Percentiles rank a stretch among this genome's conserved stretches.
Conservation (phyloP, 2,113 vertebrate genomes). For the Trogon surrucura region DNA sequence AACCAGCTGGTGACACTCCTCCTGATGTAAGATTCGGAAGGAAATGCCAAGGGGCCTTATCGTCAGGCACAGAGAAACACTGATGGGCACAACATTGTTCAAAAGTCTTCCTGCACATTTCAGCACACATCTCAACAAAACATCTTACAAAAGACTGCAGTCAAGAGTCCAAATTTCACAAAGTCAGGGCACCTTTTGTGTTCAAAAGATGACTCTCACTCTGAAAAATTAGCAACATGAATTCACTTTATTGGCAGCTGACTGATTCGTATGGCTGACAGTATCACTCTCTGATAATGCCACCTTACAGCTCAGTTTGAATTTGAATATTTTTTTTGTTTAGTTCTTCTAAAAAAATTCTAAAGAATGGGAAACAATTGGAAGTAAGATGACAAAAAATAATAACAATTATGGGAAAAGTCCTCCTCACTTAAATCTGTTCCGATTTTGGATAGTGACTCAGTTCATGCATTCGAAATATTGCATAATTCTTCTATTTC, state of each 20-base stretch:
- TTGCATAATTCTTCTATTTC: background rate
- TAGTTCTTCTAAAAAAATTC: background rate
- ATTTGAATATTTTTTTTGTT: background rate
- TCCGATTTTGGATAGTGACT: background rate
- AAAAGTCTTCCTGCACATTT: slow-evolving; percentile 1
- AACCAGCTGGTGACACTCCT: background rate
- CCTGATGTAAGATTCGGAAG: background rate
- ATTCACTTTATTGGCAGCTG: background rate
- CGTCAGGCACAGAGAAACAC: background rate
- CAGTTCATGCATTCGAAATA: background rate
- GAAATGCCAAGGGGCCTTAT: slow-evolving; percentile 39
- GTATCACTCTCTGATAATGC: background rate
- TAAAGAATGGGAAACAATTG: background rate
- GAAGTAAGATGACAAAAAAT: background rate
- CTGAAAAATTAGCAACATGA: background rate
- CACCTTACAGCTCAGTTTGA: background rate
- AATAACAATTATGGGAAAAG: background rate
- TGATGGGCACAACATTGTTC: background rate
- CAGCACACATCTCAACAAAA: background rate
- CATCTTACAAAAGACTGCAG: background rate
- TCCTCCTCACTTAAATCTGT: background rate
- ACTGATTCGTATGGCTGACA: background rate
- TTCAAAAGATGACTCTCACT: background rate
- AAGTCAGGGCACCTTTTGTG: background rate
- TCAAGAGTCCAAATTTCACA: background rate